Evolutionary conservation across 2,113 vertebrate species (phyloP), one percentile per base, ranked within the genome.

Genomic region (Neogale vison): DNA sequence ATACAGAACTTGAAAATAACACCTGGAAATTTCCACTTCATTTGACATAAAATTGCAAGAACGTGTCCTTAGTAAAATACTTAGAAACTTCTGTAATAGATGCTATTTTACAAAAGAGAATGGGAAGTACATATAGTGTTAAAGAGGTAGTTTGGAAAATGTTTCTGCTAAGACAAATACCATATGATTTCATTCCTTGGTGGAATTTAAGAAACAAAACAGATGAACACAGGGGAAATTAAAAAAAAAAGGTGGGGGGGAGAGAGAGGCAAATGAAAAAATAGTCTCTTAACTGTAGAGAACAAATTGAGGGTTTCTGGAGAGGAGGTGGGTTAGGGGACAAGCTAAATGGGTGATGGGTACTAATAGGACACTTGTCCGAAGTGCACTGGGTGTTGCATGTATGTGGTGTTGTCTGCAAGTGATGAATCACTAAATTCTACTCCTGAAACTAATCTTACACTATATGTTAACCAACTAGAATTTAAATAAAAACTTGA

Each of bases 1-100:
- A 82, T 57, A 17, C 4, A 83, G n/a, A 57, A 59, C 89, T 80
- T 93, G n/a, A 95, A 96, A 86, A 76, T 93, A 90, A 90, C 69
- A 97, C 18, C 85, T 97, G 86, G 26, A 95, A 80, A 45, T 95
- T 65, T 95, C 45, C n/a, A 69, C 29, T 97, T 93, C 69, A 76
- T 71, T 95, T 91, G 50, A 45, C 69, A 74, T 17, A 80, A n/a
- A 81, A 65, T 29, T 34, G 45, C 80, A 97, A 18, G 20, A 45
- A 91, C 47, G 0, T 61, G 11, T 71, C 15, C n/a, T 42, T 67
- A 61, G 10, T 61, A 93, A 77, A 82, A 67, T 42, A 55, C n/a
- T 47, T 57, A 77, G 10, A 87, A 93, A 86, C 7, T 45, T 34
- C 14, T 34, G 14, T 65, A 69, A 72, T 39, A 95, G 34, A 23